Evolutionary conservation across 2,113 vertebrate genomes (phyloP).

Genomic region (Dipodomys spectabilis): DNA sequence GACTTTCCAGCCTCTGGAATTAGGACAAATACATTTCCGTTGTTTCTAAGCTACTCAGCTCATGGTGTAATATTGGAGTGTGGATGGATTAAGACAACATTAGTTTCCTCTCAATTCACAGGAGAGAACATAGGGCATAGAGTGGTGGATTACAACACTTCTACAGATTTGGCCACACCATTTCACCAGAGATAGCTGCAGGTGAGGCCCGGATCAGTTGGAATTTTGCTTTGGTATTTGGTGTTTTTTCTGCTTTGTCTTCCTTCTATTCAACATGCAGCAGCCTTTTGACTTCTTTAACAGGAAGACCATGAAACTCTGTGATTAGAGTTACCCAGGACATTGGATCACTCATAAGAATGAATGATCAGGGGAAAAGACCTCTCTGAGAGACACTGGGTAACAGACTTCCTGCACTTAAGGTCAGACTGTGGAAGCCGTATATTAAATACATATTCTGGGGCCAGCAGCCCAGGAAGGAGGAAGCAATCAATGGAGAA

Average conservation of each 20-base stretch:
- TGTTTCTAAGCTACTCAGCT: background rate
- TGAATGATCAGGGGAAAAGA: background rate
- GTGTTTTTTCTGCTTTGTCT: background rate
- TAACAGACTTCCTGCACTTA: background rate
- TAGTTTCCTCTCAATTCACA: background rate
- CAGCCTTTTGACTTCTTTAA: background rate
- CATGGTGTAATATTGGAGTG: background rate
- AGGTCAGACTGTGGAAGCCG: conserved; percentile 58
- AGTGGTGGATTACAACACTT: background rate
- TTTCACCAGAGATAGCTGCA: too few relatives aligned
- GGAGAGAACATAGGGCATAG: background rate
- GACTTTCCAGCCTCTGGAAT: background rate
- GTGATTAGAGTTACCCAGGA: background rate
- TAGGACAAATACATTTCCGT: background rate
- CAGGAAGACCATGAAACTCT: background rate
- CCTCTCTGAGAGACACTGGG: background rate
- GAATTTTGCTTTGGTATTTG: background rate
- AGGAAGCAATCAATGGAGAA: background rate
- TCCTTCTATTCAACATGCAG: background rate
- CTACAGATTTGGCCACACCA: accelerated
- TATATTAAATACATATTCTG: conserved; percentile 15
- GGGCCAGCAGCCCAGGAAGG: background rate
- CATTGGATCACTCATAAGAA: background rate
- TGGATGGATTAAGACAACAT: background rate
- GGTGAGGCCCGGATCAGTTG: background rate